Conservation (phyloP, 1,140 invertebrate genomes). For the Episyrphus balteatus region DNA sequence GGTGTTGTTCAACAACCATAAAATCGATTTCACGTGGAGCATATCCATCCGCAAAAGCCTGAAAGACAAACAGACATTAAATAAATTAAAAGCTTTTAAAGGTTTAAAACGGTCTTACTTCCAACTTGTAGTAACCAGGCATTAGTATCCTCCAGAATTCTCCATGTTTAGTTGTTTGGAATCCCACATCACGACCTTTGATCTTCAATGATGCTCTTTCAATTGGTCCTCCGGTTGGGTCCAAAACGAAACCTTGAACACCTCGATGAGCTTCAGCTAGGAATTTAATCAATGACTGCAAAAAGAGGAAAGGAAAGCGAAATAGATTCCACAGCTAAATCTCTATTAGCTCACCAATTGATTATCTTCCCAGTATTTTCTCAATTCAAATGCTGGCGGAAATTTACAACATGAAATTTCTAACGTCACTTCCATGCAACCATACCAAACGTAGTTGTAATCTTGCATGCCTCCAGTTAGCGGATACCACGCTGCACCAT, state of each 20-base stretch:
- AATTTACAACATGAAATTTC: slow-evolving; percentile 97
- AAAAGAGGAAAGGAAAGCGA: slow-evolving; percentile 32
- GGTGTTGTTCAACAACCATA: slow-evolving; percentile 72
- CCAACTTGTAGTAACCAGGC: slow-evolving; percentile 71
- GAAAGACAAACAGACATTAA: slow-evolving; percentile 4
- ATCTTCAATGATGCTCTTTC: slow-evolving; percentile 73
- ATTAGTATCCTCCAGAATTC: slow-evolving; percentile 85
- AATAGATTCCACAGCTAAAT: neutral
- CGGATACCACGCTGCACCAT: slow-evolving; percentile 87
- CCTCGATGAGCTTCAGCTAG: slow-evolving; percentile 81
- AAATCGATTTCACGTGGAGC: slow-evolving; percentile 73
- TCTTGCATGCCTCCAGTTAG: slow-evolving; percentile 90
- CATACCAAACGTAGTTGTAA: slow-evolving; percentile 95
- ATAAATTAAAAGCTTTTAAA: neutral
- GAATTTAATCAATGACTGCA: slow-evolving; percentile 66
- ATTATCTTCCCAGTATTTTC: slow-evolving; percentile 92
- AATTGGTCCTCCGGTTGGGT: slow-evolving; percentile 69
- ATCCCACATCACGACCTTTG: slow-evolving; percentile 75
- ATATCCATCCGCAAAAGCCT: slow-evolving; percentile 77
- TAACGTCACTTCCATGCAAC: slow-evolving; percentile 96
- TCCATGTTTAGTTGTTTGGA: slow-evolving; percentile 81
- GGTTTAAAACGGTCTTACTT: slow-evolving; percentile 45
- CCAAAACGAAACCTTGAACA: slow-evolving; percentile 68
- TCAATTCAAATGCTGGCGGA: slow-evolving; percentile 71
- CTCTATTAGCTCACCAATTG: slow-evolving; percentile 50